These are phyloP conservation scores for Trissolcus japonicus DNA, from an alignment of 2,888 invertebrate species.

Conservation along the genomic window DNA sequence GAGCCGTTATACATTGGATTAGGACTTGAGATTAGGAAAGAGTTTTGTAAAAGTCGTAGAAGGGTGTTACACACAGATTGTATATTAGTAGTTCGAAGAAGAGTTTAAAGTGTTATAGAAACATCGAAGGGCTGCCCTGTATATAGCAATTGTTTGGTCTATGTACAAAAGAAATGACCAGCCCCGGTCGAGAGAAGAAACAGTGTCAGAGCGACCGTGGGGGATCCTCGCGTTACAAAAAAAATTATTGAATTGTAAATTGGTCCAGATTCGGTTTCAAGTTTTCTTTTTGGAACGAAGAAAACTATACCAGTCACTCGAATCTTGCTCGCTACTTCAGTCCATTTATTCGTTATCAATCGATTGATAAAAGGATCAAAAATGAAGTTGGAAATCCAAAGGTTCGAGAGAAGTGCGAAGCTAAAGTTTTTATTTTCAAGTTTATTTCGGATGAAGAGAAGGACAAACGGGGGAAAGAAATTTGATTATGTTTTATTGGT, in stretches of 20 bases:
- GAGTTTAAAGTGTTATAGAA: conserved; percentile 55
- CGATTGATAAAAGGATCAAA: no score
- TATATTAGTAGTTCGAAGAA: conserved; percentile 44
- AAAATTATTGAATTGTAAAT: conserved; percentile 50
- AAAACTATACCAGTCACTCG: conserved; percentile 11
- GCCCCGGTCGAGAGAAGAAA: conserved; percentile 32
- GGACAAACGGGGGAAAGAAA: not conserved
- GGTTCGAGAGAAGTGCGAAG: not conserved
- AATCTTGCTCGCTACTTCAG: conserved; percentile 42
- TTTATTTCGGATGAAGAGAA: not conserved
- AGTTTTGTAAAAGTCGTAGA: conserved; percentile 35
- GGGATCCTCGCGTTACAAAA: conserved; percentile 15
- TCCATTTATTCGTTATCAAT: conserved; percentile 21
- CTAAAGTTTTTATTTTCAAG: no score
- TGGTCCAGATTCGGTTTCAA: conserved; percentile 62
- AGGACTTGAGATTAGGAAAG: conserved; percentile 24
- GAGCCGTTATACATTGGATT: conserved; percentile 28
- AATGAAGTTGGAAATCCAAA: conserved; percentile 5
- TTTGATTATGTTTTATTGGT: conserved; percentile 1
- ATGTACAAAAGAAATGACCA: conserved; percentile 54
- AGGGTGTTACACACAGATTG: conserved; percentile 41
- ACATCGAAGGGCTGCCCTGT: conserved; percentile 36
- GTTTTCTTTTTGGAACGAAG: conserved; percentile 21
- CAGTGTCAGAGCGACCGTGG: not conserved
- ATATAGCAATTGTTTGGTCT: conserved; percentile 22